Evolutionary conservation across 92 coral and sea anemone genomes (phyloP), one percentile per base, ranked within the genome.

Genomic region (Meandrina meandrites): DNA sequence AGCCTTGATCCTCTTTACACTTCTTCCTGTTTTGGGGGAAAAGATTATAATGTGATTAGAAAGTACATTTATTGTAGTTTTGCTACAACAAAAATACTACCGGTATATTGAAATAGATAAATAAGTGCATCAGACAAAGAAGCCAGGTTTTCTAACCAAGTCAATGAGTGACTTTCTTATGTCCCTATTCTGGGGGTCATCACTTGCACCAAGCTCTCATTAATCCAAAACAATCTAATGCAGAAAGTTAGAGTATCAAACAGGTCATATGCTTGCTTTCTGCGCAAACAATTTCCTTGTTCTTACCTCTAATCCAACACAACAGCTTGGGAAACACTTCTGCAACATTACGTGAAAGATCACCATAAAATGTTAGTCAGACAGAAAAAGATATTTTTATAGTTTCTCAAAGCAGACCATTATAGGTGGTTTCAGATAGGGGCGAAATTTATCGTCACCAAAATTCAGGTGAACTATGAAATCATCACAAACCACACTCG

Each of bases 371-470:
- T 22, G 5, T 80, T 70, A 8, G 62, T 10, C 7, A 47, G 13
- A 0, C 11, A 60, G 9, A 8, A 19, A 32, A 11, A n/a, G 0
- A 24, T 17, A 36, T 28, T 75, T 9, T 13, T 11, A 22, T 31
- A 0, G 14, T 0, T 1, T 31, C 21, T 12, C 80, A 76, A 73
- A 36, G n/a, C 17, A 15, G 35, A 37, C 21, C 13, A 18, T 30
- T 12, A 31, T 15, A 10, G 13, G 80, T 94, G 91, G 89, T 31
- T 77, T 94, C 98, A 94, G 98, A 86, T 94, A 94, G 98, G 95
- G 94, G 95, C 93, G 95, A 94, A 92, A 84, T 87, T 91, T 71
- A 78, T 94, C 98, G 81, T 92, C 98, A 94, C 86, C 40, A 37
- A 45, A 74, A 82, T 47, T 92, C 95, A 77, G 94, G 81, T 94